A percentile compares a stretch with the other conserved stretches of the same genome.
These are phyloP conservation scores for Drosophila orena DNA, from an alignment of 1,140 invertebrate genomes.

Conservation along the genomic window DNA sequence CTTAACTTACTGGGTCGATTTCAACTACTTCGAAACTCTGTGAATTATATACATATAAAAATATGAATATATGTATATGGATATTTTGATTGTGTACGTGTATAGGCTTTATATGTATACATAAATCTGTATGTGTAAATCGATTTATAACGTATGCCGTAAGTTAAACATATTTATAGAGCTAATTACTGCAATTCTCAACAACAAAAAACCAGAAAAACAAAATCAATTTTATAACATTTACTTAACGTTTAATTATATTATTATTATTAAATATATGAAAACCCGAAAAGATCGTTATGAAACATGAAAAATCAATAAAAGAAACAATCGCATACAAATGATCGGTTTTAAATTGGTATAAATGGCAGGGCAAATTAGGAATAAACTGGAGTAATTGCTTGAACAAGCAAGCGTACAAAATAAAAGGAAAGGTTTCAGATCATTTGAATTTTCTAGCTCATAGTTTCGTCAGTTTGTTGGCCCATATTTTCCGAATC, in stretches of 20 bases:
- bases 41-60: conserved; percentile 26
- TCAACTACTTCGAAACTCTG: conserved; percentile 42
- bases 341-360: neutral
- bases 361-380: neutral
- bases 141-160: conserved; percentile 25
- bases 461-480: neutral
- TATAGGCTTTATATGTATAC: conserved; percentile 32
- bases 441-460: neutral
- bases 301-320: conserved; percentile 73
- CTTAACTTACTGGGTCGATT: conserved; percentile 20
- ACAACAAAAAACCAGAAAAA: conserved; percentile 27
- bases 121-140: conserved; percentile 16
- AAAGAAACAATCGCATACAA: conserved; percentile 70
- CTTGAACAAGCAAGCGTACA: too few relatives aligned
- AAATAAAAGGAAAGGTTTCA: too few relatives aligned
- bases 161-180: conserved; percentile 73
- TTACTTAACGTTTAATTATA: conserved; percentile 78
- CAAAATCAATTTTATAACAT: conserved; percentile 71
- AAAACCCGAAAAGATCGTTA: conserved; percentile 64
- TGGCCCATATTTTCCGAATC: neutral
- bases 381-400: too few relatives aligned
- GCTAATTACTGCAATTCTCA: conserved; percentile 79
- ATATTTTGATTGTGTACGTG: conserved; percentile 44
- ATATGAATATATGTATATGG: conserved; percentile 24
- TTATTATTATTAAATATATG: conserved; percentile 49